These are phyloP conservation scores for Agapornis canus DNA, from an alignment of 2,797 vertebrate species.

Conservation along the genomic window DNA sequence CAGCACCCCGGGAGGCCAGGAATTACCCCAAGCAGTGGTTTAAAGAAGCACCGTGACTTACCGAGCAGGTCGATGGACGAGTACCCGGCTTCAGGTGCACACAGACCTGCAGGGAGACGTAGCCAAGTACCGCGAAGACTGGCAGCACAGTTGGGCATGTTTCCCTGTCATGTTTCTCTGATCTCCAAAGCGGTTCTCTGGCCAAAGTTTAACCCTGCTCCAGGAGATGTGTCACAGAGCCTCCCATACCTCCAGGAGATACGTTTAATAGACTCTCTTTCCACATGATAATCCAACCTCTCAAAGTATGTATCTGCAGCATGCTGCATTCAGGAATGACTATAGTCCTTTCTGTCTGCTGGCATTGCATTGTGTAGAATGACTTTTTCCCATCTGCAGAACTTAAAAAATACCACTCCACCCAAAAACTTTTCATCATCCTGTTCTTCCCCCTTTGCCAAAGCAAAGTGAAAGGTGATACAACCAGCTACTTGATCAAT, in stretches of 20 bases:
- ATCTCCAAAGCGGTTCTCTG: not conserved
- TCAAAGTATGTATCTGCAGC: not conserved
- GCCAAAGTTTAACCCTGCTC: not conserved
- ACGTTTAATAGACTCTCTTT: not conserved
- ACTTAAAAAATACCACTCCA: not conserved
- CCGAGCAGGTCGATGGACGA: not conserved
- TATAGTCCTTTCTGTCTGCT: not conserved
- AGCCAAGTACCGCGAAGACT: not conserved
- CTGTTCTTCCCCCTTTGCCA: not conserved
- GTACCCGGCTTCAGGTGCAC: not conserved
- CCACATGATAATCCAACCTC: not conserved
- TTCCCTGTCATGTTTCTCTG: not conserved
- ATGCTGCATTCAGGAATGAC: not conserved
- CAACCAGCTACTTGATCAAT: not conserved
- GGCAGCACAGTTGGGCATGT: not conserved
- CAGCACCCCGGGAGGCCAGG: not conserved
- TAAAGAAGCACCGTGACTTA: accelerated
- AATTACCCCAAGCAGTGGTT: accelerated
- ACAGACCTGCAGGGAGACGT: not conserved
- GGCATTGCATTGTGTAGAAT: not conserved
- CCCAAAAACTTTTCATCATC: slow-evolving; percentile 9
- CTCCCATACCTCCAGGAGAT: not conserved
- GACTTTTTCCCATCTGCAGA: not conserved
- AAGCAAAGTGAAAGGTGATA: slow-evolving; percentile 4
- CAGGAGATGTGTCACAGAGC: not conserved